Evolutionary conservation across 2,797 vertebrate species (phyloP), one percentile per base, ranked within the genome.

Genomic region (Sebastes taczanowskii): DNA sequence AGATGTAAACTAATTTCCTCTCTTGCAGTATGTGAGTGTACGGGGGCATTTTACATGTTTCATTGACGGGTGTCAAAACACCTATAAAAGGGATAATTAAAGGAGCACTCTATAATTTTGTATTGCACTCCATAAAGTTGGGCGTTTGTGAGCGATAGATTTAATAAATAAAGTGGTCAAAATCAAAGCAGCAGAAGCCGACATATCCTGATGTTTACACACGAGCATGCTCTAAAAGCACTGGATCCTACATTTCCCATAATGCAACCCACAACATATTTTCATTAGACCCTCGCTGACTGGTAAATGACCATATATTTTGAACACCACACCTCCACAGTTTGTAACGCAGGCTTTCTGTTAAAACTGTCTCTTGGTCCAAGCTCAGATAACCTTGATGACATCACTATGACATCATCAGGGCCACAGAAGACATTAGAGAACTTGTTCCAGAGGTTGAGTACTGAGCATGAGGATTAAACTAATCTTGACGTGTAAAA

Each of bases 41-140:
- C 7, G 3, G 55, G 25, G 69, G 27, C 49, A 1, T 67, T 67
- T 67, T 64, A 35, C 22, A 52, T 56, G 23, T 74, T 65, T 66
- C 25, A 72, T 68, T 60, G 38, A 46, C 11, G 58, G 35, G 35
- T 61, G 42, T 73, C 38, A 71, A 71, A 65, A 73, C 63, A 61
- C 16, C 62, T 29, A 4, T 22, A 61, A 71, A 72, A 63, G 52
- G 22, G 9, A 27, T 14, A 8, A 27, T 64, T 76, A 29, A 30
- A 35, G 35, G 30, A 22, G 7, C 18, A 5, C 27, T 55, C 25
- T 29, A 66, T 29, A 27, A 42, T 66, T 49, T 6, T 7, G 7
- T 18, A 55, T 62, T 27, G 38, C 9, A 18, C 38, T 65, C 4
- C 30, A 63, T 38, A 22, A 29, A 61, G 14, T 22, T 67, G 14